These are phyloP conservation scores for Marisa cornuarietis DNA, from an alignment of 1,140 invertebrate genomes.

Conservation along the genomic window DNA sequence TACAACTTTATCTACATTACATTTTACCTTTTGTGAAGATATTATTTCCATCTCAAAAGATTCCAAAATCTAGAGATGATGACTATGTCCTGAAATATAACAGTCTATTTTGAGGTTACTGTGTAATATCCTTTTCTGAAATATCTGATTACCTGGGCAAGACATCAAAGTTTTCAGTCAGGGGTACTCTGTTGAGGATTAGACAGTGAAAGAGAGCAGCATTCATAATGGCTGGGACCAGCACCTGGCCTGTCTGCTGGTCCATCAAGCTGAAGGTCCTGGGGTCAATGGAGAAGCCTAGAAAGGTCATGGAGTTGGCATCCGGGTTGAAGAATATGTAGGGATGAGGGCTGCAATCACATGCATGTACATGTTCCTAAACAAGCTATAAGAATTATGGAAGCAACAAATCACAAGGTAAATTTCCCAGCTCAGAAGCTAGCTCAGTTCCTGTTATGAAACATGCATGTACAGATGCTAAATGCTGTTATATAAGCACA, in stretches of 20 bases:
- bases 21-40: too few species aligned
- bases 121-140: background rate
- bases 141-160: slow-evolving; percentile 43
- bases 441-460: background rate
- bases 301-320: slow-evolving; percentile 52
- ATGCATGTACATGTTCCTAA: too few species aligned
- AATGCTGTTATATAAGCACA: too few species aligned
- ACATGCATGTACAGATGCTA: background rate
- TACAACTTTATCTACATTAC: too few species aligned
- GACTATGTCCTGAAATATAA: too few species aligned
- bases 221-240: slow-evolving; percentile 45
- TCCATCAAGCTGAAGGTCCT: slow-evolving; percentile 51
- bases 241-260: slow-evolving; percentile 40
- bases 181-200: slow-evolving; percentile 43
- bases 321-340: slow-evolving; percentile 63
- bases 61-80: too few species aligned
- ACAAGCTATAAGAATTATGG: too few species aligned
- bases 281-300: slow-evolving; percentile 57
- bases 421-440: too few species aligned
- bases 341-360: slow-evolving; percentile 55
- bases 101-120: too few species aligned
- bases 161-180: slow-evolving; percentile 60
- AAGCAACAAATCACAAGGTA: too few species aligned
- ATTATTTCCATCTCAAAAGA: too few species aligned
- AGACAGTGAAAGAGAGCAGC: slow-evolving; percentile 44